phyloP scores from a whole-genome alignment of 1,140 invertebrate genomes.

The Heliconius himera region DNA sequence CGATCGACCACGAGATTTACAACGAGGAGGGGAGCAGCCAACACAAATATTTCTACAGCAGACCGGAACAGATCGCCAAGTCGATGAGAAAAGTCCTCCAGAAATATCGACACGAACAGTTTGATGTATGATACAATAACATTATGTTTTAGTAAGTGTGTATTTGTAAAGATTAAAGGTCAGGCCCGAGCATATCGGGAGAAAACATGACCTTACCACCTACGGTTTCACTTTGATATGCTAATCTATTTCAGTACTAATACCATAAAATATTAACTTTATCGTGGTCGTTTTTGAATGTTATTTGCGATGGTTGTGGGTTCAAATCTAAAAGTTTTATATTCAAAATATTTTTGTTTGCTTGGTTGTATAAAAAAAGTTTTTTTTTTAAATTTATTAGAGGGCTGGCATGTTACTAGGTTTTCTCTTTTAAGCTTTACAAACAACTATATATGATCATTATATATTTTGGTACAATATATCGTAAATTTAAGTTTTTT shows the following conservation, averaged over 20 bases:
- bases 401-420: neutral
- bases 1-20: slow-evolving; percentile 78
- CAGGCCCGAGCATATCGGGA: neutral
- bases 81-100: slow-evolving; percentile 77
- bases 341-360: no score
- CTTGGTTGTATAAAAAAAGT: neutral
- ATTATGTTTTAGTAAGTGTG: slow-evolving; percentile 18
- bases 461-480: neutral
- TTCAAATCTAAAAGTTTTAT: neutral
- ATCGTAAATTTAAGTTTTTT: neutral
- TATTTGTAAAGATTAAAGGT: slow-evolving; percentile 4
- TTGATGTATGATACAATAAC: slow-evolving; percentile 56
- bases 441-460: no score
- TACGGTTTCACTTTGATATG: neutral
- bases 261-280: neutral
- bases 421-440: neutral
- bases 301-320: neutral
- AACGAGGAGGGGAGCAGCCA: slow-evolving; percentile 83
- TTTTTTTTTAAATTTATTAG: no score
- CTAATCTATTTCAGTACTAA: neutral
- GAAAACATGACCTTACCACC: neutral
- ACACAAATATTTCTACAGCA: slow-evolving; percentile 84
- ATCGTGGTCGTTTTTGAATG: neutral
- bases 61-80: slow-evolving; percentile 77
- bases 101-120: slow-evolving; percentile 62